These are phyloP conservation scores for Amblyjoppa proteus DNA, from an alignment of 2,888 invertebrate genomes.

Conservation along the genomic window DNA sequence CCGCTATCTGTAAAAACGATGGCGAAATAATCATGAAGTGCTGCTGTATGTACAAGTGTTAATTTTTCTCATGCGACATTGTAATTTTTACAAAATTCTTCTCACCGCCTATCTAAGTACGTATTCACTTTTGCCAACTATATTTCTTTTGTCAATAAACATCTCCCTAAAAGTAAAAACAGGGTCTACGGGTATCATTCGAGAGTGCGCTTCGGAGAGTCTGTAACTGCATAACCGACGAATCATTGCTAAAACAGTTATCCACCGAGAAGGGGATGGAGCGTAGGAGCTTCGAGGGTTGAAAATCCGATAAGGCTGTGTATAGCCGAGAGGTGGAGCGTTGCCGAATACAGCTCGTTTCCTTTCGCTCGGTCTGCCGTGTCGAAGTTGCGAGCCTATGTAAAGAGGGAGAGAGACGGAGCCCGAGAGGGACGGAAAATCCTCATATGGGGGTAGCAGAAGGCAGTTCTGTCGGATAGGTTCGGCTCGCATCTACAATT, in stretches of 20 bases:
- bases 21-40: no score
- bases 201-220: neutral
- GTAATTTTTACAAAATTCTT: no score
- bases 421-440: neutral
- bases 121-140: no score
- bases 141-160: neutral
- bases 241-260: constrained; percentile 14
- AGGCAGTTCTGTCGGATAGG: constrained; percentile 8
- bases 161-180: neutral
- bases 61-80: no score
- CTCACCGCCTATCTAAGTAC: no score
- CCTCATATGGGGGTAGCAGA: constrained; percentile 25
- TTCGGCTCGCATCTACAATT: constrained; percentile 5
- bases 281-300: neutral
- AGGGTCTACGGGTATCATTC: neutral
- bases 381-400: constrained; percentile 10
- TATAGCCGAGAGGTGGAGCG: neutral
- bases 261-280: neutral
- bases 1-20: no score
- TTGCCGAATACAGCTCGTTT: constrained; percentile 13
- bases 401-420: neutral
- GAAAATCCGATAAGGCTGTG: constrained; percentile 5
- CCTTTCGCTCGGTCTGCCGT: neutral
- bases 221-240: neutral
- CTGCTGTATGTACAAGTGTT: no score